These are phyloP conservation scores for Himalopsyche kuldschensis DNA, from an alignment of 2,888 invertebrate genomes.

Conservation along the genomic window DNA sequence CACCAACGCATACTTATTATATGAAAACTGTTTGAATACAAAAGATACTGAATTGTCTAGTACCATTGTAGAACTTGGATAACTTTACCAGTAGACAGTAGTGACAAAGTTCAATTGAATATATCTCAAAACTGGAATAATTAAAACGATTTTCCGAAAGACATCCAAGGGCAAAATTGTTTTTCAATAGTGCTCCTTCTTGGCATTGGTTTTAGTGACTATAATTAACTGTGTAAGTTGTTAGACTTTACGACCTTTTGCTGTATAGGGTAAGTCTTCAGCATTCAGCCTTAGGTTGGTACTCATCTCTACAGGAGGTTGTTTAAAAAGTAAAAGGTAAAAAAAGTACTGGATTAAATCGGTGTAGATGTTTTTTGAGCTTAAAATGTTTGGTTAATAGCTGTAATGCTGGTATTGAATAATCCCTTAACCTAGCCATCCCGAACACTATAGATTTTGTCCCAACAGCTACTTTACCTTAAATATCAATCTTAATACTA, in stretches of 20 bases:
- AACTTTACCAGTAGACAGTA: constrained; percentile 23
- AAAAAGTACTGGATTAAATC: no score
- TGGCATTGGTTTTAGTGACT: background rate
- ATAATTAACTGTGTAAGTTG: background rate
- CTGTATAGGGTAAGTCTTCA: background rate
- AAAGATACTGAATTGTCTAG: constrained; percentile 31
- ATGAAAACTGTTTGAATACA: constrained; percentile 24
- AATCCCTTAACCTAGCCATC: no score
- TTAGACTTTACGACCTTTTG: background rate
- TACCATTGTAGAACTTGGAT: constrained; percentile 26
- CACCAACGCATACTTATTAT: constrained; percentile 16
- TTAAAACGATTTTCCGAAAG: constrained; percentile 24
- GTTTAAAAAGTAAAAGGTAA: no score
- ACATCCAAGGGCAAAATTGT: background rate
- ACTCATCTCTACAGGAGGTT: background rate
- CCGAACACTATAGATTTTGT: no score
- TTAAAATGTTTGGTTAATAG: no score
- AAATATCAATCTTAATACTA: no score
- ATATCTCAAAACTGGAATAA: constrained; percentile 34
- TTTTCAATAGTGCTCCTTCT: background rate
- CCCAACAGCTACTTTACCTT: no score
- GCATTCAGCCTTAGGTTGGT: background rate
- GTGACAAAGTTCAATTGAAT: constrained; percentile 38
- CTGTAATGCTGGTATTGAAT: no score
- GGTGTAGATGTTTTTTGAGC: no score